Evolutionary conservation across 1,140 invertebrate species (phyloP), one percentile per base, ranked within the genome.

Genomic region (Drosophila azteca): DNA sequence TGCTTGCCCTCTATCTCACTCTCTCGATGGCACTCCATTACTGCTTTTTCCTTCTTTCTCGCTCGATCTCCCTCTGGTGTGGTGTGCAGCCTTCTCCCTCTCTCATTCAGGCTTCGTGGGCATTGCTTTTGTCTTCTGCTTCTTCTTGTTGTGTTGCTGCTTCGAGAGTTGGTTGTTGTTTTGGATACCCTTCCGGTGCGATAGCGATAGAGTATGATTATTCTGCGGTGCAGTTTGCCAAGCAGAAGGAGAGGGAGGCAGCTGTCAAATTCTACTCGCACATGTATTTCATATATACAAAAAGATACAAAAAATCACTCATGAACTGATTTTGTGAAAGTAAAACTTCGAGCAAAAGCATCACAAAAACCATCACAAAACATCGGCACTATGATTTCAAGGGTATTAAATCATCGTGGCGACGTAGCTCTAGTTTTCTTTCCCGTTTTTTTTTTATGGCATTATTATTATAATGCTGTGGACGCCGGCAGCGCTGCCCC

Each of bases 391-490:
- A 4, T 39, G 9, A 11, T 39, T 39, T 39, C 35, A 39, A 39
- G 35, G 35, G 35, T 39, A 17, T n/a, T 5, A 29, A 20, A 26
- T 15, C 11, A 20, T 13, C 11, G 8, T 31, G 48, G 62, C 41
- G 41, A 51, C 62, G 53, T 63, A 58, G 31, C 48, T 63, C 50
- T 68, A 22, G 49, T 64, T 48, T 67, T 77, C 73, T 62, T 57
- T 69, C 74, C 51, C 65, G 39, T 77, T 77, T 70, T 31, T 61
- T 61, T 54, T 46, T 74, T 71, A 75, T 79, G 71, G 58, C 70
- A 76, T 79, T 83, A 83, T 81, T 77, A 68, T 84, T 83, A 79
- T 83, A 82, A 70, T 58, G 61, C 67, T 70, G 66, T 62, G 60
- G 72, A 29, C 66, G 66, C 60, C 49, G 59, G 22, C 61, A 52